Evolutionary conservation across 2,888 invertebrate species (phyloP).

Genomic region (Pantelozetes paolii): DNA sequence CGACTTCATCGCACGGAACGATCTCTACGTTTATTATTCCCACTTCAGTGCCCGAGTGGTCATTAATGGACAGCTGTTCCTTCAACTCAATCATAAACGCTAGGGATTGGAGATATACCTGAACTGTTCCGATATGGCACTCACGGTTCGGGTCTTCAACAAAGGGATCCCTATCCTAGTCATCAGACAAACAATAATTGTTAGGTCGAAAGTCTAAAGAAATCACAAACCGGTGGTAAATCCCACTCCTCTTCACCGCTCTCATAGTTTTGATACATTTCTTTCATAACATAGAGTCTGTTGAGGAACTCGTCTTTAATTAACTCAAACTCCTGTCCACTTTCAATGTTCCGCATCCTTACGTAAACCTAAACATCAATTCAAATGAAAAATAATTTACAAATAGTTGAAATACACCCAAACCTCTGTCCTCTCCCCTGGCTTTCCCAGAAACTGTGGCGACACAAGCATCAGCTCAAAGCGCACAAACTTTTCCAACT

Average conservation of each 20-base stretch:
- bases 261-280: slow-evolving; percentile 58
- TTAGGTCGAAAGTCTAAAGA: too few species aligned
- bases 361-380: slow-evolving; percentile 53
- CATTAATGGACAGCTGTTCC: slow-evolving; percentile 57
- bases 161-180: slow-evolving; percentile 55
- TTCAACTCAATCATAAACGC: slow-evolving; percentile 57
- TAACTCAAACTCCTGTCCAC: slow-evolving; percentile 58
- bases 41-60: slow-evolving; percentile 54
- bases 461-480: slow-evolving; percentile 58
- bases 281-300: slow-evolving; percentile 58
- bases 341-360: slow-evolving; percentile 56
- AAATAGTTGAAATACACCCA: slow-evolving; percentile 33
- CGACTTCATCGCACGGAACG: slow-evolving; percentile 56
- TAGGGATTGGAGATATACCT: slow-evolving; percentile 57
- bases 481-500: slow-evolving; percentile 56
- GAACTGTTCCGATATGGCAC: slow-evolving; percentile 56
- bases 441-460: slow-evolving; percentile 56
- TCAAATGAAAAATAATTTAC: slow-evolving; percentile 40
- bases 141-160: slow-evolving; percentile 56
- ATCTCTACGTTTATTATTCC: slow-evolving; percentile 54
- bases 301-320: slow-evolving; percentile 57
- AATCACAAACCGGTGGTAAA: slow-evolving; percentile 52
- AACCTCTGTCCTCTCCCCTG: slow-evolving; percentile 46
- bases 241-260: slow-evolving; percentile 57
- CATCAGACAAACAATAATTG: neutral